These are phyloP conservation scores for Ammodramus savannarum DNA, from an alignment of 2,113 vertebrate species.

Conservation along the genomic window DNA sequence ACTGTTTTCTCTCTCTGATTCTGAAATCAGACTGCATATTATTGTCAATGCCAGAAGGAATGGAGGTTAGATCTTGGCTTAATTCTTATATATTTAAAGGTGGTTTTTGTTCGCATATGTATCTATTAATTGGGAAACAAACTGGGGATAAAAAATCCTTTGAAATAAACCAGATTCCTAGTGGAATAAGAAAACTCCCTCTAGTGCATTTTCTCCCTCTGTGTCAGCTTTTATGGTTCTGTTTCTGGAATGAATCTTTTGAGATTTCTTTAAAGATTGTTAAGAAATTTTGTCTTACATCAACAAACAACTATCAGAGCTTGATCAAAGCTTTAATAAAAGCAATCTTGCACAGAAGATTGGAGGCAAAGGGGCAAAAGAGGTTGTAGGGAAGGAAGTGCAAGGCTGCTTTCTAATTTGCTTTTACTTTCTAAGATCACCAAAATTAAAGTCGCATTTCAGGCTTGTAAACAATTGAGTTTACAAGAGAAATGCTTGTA, in stretches of 20 bases:
- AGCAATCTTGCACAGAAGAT: conserved; percentile 53
- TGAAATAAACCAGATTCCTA: conserved; percentile 55
- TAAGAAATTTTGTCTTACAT: conserved; percentile 63
- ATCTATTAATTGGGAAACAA: neutral
- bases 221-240: conserved; percentile 51
- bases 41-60: neutral
- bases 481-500: conserved; percentile 30
- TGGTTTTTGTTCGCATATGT: neutral
- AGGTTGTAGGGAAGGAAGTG: neutral
- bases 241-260: neutral
- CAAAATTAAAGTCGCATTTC: conserved; percentile 41
- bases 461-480: conserved; percentile 16
- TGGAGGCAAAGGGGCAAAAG: neutral
- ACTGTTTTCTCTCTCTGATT: neutral
- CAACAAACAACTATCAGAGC: conserved; percentile 46
- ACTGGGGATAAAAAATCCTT: neutral
- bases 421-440: conserved; percentile 31
- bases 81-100: neutral
- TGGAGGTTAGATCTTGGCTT: neutral
- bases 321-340: conserved; percentile 45
- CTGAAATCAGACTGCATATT: neutral
- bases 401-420: neutral
- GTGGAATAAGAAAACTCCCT: conserved; percentile 10
- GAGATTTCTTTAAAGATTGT: conserved; percentile 45
- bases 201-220: conserved; percentile 17